Evolutionary conservation across 1,140 invertebrate species (phyloP), one percentile per base, ranked within the genome.

Genomic region (Phocides pigmalion): DNA sequence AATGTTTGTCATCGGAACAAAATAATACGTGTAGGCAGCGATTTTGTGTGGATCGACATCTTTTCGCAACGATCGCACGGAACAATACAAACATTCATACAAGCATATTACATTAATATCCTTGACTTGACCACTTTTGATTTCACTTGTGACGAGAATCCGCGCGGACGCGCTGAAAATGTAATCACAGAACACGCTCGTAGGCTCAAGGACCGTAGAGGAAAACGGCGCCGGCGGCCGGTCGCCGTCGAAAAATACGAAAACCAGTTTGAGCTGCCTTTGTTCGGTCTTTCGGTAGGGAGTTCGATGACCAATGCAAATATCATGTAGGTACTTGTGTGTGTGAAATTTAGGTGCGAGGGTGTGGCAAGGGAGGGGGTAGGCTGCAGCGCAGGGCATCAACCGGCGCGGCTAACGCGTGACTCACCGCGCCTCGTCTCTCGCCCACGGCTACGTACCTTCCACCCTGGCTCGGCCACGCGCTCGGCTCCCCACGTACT

Each of bases 201-300:
- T 64, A 72, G 65, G 66, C 74, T 69, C 63, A 68, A 73, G 78
- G 77, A 67, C 74, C 73, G 73, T 66, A 79, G 76, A 82, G 79
- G 78, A 80, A 81, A 81, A 79, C 81, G 77, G 72, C 77, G 74
- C 70, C 77, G 70, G 72, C 67, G 69, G 73, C 62, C 70, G 56
- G 54, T 67, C 66, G 68, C 54, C 62, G 68, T 70, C 80, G 72
- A 87, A 86, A 85, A 82, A 80, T 80, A 73, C 74, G 49, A 79
- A 80, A 90, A 90, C 87, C 87, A 87, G 86, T 89, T 90, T 85
- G 65, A 80, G 70, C 83, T 79, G 86, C 83, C 84, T 85, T 84
- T 82, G 84, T 87, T 82, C 78, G 79, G 79, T 74, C 65, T 81
- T 82, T 86, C 61, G 79, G 82, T 75, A 73, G 68, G 71, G 72